Evolutionary conservation across 2,113 vertebrate genomes (phyloP).

Genomic region (Desmodus rotundus): DNA sequence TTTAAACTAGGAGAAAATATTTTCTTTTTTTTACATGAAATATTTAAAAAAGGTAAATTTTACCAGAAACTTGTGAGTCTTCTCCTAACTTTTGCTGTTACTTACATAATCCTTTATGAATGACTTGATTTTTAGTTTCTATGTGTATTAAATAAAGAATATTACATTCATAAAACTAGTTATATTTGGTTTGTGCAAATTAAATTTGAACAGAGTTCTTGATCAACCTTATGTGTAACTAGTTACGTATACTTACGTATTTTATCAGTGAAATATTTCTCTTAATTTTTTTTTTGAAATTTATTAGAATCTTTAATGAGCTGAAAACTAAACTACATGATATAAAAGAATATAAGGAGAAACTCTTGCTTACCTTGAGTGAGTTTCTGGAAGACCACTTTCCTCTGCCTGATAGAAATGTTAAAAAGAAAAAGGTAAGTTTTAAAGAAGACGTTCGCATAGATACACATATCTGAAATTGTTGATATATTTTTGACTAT

Average conservation of each 20-base stretch:
- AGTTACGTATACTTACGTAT: neutral
- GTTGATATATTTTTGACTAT: slow-evolving; percentile 26
- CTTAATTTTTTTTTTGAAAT: neutral
- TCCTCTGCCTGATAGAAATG: slow-evolving; percentile 64
- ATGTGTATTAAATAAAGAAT: neutral
- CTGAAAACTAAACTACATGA: slow-evolving; percentile 58
- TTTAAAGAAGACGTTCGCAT: slow-evolving; percentile 26
- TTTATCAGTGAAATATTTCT: slow-evolving; percentile 50
- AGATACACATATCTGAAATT: neutral
- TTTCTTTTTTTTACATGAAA: slow-evolving; percentile 30
- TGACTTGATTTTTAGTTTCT: slow-evolving; percentile 23
- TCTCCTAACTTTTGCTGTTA: neutral
- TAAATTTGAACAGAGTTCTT: slow-evolving; percentile 1
- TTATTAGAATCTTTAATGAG: neutral
- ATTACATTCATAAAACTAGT: slow-evolving; percentile 18
- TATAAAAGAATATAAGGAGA: slow-evolving; percentile 60
- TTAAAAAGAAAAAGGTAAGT: slow-evolving; percentile 76
- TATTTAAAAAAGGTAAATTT: neutral
- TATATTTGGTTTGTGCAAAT: slow-evolving; percentile 37
- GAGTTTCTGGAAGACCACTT: slow-evolving; percentile 79
- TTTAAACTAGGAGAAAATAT: neutral
- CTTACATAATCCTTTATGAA: neutral
- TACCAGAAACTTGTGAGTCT: neutral
- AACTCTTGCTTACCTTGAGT: slow-evolving; percentile 67
- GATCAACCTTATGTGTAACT: slow-evolving; percentile 20